Percentiles rank a stretch among this genome's conserved stretches.
These are phyloP conservation scores for Caranx ignobilis DNA, from an alignment of 2,113 vertebrate genomes.

Conservation along the genomic window DNA sequence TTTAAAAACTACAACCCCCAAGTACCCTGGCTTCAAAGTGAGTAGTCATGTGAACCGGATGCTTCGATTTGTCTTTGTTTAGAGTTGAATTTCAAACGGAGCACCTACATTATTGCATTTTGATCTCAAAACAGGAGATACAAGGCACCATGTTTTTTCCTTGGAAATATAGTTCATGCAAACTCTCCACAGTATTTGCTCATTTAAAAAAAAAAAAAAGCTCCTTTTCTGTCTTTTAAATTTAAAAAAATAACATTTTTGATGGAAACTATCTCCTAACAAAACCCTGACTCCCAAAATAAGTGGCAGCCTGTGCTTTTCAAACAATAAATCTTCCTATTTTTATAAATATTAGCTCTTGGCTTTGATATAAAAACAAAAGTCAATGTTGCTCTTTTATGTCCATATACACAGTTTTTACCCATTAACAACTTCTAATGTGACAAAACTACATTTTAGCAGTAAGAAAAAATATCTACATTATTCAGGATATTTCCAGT, in stretches of 20 bases:
- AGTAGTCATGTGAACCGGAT: slow-evolving; percentile 30
- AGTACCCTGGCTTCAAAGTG: slow-evolving; percentile 50
- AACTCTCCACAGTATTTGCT: slow-evolving; percentile 52
- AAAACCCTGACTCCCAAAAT: slow-evolving; percentile 67
- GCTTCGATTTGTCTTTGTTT: slow-evolving; percentile 11
- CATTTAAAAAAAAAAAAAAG: slow-evolving; percentile 13
- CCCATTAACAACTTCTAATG: slow-evolving; percentile 36
- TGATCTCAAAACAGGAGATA: slow-evolving; percentile 38
- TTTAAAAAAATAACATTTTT: slow-evolving; percentile 47
- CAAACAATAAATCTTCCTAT: slow-evolving; percentile 71
- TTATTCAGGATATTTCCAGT: slow-evolving; percentile 74
- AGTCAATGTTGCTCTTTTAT: slow-evolving; percentile 50
- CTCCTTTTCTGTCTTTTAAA: slow-evolving; percentile 40
- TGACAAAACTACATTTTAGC: slow-evolving; percentile 33
- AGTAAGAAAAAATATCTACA: slow-evolving; percentile 63
- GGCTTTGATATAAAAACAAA: slow-evolving; percentile 62
- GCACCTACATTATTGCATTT: slow-evolving; percentile 37
- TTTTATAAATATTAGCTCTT: slow-evolving; percentile 79
- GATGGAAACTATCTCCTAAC: slow-evolving; percentile 46
- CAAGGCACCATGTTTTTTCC: slow-evolving; percentile 50
- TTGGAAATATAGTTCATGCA: slow-evolving; percentile 62
- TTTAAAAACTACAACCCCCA: slow-evolving; percentile 25
- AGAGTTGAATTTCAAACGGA: slow-evolving; percentile 26
- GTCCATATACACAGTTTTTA: slow-evolving; percentile 64
- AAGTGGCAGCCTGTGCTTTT: slow-evolving; percentile 70